phyloP scores from a whole-genome alignment of 1,140 invertebrate genomes.

The Trinorchestia longiramus region DNA sequence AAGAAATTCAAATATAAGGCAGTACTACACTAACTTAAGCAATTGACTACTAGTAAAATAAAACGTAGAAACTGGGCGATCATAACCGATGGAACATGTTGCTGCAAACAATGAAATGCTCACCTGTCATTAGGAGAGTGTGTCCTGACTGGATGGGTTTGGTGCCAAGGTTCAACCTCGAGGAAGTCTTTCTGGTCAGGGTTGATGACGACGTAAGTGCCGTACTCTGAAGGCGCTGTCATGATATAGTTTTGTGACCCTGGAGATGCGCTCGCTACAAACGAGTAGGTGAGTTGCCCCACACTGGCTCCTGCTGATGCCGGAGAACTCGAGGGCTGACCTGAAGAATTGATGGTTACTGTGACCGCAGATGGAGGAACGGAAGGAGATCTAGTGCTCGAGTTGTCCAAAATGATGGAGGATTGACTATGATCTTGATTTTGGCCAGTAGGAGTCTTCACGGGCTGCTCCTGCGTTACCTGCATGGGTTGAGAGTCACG shows the following conservation, averaged over 20 bases:
- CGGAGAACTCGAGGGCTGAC: slow-evolving; percentile 7
- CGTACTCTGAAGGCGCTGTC: background rate
- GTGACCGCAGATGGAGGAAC: slow-evolving; percentile 5
- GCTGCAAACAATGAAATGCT: background rate
- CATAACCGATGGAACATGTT: no score
- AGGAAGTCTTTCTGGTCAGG: slow-evolving; percentile 12
- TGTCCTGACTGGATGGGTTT: slow-evolving; percentile 58
- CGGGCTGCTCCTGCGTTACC: background rate
- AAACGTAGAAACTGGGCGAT: background rate
- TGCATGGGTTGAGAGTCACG: background rate
- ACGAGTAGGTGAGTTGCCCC: slow-evolving; percentile 15
- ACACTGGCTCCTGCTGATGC: slow-evolving; percentile 32
- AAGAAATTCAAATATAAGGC: background rate
- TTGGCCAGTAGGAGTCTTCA: background rate
- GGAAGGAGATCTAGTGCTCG: background rate
- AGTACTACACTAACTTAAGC: background rate
- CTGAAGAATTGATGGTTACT: background rate
- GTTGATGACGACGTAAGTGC: slow-evolving; percentile 25
- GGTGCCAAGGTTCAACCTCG: slow-evolving; percentile 59
- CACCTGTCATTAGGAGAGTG: slow-evolving; percentile 61
- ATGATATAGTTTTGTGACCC: slow-evolving; percentile 15
- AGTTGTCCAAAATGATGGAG: background rate
- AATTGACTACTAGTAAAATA: background rate
- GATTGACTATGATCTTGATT: background rate
- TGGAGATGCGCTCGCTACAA: background rate